phyloP scores from a whole-genome alignment of 2,113 vertebrate species.

The Nannobrachium achirus region DNA sequence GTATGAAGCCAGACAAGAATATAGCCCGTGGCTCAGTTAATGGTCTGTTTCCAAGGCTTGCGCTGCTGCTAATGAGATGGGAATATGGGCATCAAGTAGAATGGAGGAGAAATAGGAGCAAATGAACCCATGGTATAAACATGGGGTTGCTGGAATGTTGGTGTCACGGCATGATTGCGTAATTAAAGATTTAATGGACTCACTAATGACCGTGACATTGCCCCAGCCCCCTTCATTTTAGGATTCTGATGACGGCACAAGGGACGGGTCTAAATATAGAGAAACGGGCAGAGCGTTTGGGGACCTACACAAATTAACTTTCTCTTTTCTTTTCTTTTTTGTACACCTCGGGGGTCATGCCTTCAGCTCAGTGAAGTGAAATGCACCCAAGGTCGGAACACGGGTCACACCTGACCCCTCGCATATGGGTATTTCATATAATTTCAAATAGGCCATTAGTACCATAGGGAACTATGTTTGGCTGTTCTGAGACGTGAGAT shows the following conservation, averaged over 20 bases:
- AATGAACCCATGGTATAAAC: constrained; percentile 31
- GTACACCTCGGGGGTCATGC: not conserved
- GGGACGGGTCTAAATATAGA: constrained; percentile 13
- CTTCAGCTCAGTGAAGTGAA: not conserved
- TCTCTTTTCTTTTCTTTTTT: not conserved
- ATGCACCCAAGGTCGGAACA: no score
- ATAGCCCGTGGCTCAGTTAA: constrained; percentile 45
- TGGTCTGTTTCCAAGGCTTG: constrained; percentile 21
- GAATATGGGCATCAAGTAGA: constrained; percentile 9
- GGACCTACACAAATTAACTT: not conserved
- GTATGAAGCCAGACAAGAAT: constrained; percentile 4
- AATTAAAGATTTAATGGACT: constrained; percentile 70
- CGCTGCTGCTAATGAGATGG: constrained; percentile 47
- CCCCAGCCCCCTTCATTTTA: constrained; percentile 31
- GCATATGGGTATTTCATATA: not conserved
- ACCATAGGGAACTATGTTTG: not conserved
- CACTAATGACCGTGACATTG: constrained; percentile 54
- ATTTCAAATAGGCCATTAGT: not conserved
- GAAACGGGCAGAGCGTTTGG: constrained; percentile 7
- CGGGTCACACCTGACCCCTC: no score
- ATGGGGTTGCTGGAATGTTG: constrained; percentile 21
- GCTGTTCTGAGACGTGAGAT: not conserved
- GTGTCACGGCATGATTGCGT: constrained; percentile 29
- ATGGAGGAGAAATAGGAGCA: constrained; percentile 37
- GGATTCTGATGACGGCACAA: constrained; percentile 5